These are phyloP conservation scores for Atractosteus spatula DNA, from an alignment of 2,113 vertebrate species.

Conservation along the genomic window DNA sequence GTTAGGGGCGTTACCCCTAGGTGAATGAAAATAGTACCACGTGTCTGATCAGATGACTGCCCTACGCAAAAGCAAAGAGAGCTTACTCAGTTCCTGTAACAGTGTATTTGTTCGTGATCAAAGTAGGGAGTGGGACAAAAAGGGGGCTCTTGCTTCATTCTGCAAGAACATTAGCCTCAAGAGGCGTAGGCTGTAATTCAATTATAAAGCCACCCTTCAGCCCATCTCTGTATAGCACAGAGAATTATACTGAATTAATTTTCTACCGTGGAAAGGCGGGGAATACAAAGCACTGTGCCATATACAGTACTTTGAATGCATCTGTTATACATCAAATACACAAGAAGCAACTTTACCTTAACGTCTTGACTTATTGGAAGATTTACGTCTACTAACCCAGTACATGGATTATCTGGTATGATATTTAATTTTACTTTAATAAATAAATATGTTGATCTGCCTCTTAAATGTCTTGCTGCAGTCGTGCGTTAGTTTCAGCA, in stretches of 20 bases:
- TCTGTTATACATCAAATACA: constrained; percentile 17
- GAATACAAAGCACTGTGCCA: constrained; percentile 59
- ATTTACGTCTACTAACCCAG: constrained; percentile 24
- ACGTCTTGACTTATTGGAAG: constrained; percentile 13
- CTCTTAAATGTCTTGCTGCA: too few species aligned
- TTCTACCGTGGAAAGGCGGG: constrained; percentile 51
- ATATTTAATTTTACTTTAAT: constrained; percentile 10
- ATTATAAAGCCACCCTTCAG: constrained; percentile 2
- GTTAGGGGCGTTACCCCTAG: neutral
- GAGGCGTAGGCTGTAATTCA: neutral
- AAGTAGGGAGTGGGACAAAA: constrained; percentile 31
- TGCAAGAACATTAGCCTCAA: constrained; percentile 5
- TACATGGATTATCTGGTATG: constrained; percentile 76
- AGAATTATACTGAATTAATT: constrained; percentile 30
- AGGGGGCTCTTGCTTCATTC: neutral
- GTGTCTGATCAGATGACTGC: constrained; percentile 62
- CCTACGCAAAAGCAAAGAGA: constrained; percentile 41
- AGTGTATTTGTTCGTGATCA: constrained; percentile 50
- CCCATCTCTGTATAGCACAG: neutral
- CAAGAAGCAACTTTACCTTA: constrained; percentile 8
- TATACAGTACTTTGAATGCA: constrained; percentile 27
- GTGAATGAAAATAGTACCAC: constrained; percentile 48
- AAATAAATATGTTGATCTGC: too few species aligned
- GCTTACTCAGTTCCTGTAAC: constrained; percentile 43
- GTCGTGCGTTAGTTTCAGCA: too few species aligned